Conservation (phyloP, 2,888 invertebrate genomes). For the Myopa tessellatipennis region DNA sequence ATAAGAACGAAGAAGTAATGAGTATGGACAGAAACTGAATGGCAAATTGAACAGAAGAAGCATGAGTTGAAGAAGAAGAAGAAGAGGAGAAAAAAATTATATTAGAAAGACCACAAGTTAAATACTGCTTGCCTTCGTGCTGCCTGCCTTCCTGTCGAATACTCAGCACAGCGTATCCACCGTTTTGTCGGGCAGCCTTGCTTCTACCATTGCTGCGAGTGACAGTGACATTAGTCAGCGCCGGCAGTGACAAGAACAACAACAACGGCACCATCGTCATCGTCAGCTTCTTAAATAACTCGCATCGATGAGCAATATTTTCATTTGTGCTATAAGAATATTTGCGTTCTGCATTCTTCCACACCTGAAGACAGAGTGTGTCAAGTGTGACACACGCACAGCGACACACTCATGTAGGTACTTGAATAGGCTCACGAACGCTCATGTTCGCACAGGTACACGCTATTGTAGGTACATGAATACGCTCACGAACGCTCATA, state of each 20-base stretch:
- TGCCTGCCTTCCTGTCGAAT: not conserved
- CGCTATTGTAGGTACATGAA: too few relatives aligned
- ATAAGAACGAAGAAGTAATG: too few relatives aligned
- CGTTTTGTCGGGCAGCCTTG: slow-evolving; percentile 15
- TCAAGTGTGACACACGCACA: too few relatives aligned
- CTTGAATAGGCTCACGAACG: too few relatives aligned
- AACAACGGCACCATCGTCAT: slow-evolving; percentile 37
- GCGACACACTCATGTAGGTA: too few relatives aligned
- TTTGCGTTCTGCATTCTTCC: not conserved
- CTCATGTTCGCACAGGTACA: too few relatives aligned
- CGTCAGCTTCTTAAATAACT: slow-evolving; percentile 28
- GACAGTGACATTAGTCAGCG: slow-evolving; percentile 26
- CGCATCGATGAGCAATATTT: not conserved
- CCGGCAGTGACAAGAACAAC: not conserved
- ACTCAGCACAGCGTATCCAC: slow-evolving; percentile 31
- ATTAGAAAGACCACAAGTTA: not conserved
- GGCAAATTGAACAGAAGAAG: too few relatives aligned
- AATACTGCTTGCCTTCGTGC: not conserved
- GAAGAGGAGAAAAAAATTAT: not conserved
- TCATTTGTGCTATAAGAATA: not conserved
- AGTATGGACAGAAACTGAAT: too few relatives aligned
- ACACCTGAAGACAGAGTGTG: not conserved
- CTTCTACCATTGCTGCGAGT: slow-evolving; percentile 11
- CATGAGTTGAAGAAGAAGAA: not conserved
- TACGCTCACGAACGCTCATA: too few relatives aligned